Percentiles rank a stretch among this genome's conserved stretches.
phyloP scores from a whole-genome alignment of 2,888 invertebrate genomes.

The Oeneis ivallda region DNA sequence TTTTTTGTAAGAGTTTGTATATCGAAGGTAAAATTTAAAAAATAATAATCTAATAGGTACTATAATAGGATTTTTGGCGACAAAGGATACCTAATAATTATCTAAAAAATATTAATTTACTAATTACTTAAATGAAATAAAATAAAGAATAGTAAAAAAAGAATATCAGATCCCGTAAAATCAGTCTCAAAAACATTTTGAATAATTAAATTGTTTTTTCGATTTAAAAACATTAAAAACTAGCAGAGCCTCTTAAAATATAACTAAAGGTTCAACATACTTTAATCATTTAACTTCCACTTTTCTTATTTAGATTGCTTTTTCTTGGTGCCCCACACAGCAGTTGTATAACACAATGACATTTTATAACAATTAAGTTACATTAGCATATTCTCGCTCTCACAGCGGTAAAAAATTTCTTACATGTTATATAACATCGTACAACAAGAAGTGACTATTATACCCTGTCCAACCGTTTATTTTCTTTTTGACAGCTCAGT shows the following conservation, averaged over 20 bases:
- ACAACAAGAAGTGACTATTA: too few species aligned
- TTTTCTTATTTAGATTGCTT: too few species aligned
- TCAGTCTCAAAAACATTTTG: slow-evolving; percentile 20
- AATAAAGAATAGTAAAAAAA: slow-evolving; percentile 3
- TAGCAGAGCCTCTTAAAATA: neutral
- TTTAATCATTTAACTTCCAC: too few species aligned
- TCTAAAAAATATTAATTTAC: neutral
- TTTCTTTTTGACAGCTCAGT: too few species aligned
- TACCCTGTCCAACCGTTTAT: too few species aligned
- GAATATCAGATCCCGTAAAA: slow-evolving; percentile 17
- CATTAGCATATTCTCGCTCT: too few species aligned
- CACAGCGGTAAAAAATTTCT: too few species aligned
- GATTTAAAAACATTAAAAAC: neutral
- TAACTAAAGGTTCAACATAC: too few species aligned
- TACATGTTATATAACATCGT: too few species aligned
- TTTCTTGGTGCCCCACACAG: too few species aligned
- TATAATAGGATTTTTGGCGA: slow-evolving; percentile 10
- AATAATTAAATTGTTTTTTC: neutral
- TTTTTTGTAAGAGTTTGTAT: slow-evolving; percentile 11
- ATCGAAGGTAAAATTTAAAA: slow-evolving; percentile 1
- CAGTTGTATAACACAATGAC: too few species aligned
- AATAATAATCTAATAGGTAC: slow-evolving; percentile 3
- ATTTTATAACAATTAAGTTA: too few species aligned
- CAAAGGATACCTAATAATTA: neutral
- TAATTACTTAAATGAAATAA: neutral